Evolutionary conservation across 2,888 invertebrate genomes (phyloP).

Genomic region (Oasisia sp.): DNA sequence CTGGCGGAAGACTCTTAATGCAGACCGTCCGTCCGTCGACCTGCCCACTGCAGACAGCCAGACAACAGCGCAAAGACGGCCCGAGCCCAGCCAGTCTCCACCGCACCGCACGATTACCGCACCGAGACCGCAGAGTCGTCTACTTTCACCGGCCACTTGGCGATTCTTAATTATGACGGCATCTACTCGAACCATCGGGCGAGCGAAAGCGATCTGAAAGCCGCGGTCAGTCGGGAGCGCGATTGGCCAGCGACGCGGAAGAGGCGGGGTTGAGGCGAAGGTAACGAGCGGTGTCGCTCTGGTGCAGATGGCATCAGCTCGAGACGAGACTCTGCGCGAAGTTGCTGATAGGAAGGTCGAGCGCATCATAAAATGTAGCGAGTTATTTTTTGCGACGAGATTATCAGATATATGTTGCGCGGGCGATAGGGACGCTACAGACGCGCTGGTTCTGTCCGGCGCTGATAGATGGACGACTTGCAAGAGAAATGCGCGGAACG

Average conservation of each 20-base stretch:
- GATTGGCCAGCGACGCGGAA: not conserved
- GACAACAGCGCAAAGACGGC: not conserved
- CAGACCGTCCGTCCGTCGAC: not conserved
- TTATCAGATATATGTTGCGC: not conserved
- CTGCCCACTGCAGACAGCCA: not conserved
- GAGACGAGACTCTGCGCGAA: not conserved
- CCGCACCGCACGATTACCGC: not conserved
- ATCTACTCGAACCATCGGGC: not conserved
- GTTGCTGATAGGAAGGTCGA: not conserved
- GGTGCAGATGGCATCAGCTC: not conserved
- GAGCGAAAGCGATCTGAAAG: not conserved
- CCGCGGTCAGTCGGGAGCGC: not conserved
- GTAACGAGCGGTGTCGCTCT: not conserved
- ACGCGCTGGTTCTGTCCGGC: not conserved
- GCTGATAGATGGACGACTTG: not conserved
- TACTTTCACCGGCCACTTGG: not conserved
- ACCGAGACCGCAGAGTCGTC: not conserved
- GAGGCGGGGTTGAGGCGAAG: not conserved
- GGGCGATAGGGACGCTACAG: not conserved
- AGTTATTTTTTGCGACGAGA: not conserved
- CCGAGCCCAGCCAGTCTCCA: not conserved
- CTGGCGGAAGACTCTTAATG: not conserved
- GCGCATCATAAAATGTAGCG: not conserved
- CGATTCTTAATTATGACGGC: slow-evolving; percentile 5
- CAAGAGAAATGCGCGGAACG: not conserved